Conservation (phyloP, 2,113 vertebrate species). For the Gila orcuttii region DNA sequence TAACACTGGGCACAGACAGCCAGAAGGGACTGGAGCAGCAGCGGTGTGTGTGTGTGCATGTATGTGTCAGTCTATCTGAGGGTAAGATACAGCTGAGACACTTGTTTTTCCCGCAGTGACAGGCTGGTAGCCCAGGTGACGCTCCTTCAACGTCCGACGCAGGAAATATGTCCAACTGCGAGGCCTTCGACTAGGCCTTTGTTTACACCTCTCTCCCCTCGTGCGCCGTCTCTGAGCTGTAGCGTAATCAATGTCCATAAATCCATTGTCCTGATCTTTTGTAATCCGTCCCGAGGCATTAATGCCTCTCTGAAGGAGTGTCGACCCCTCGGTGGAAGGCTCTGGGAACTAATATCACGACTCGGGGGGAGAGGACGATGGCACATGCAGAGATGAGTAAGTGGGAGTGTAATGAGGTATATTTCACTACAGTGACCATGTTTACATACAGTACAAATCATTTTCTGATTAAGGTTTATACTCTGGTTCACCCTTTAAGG, state of each 20-base stretch:
- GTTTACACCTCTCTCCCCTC: slow-evolving; percentile 47
- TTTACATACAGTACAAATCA: neutral
- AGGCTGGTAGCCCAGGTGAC: slow-evolving; percentile 59
- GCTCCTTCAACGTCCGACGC: slow-evolving; percentile 30
- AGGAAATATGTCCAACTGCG: slow-evolving; percentile 54
- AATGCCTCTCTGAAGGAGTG: slow-evolving; percentile 47
- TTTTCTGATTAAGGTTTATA: neutral
- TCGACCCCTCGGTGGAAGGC: slow-evolving; percentile 26
- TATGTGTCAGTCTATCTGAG: slow-evolving; percentile 1
- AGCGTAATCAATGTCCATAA: slow-evolving; percentile 62
- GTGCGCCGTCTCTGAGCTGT: slow-evolving; percentile 6
- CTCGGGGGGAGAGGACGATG: slow-evolving; percentile 10
- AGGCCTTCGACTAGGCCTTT: slow-evolving; percentile 39
- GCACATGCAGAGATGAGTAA: slow-evolving; percentile 14
- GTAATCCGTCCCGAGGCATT: slow-evolving; percentile 56
- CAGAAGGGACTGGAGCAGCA: slow-evolving; percentile 19
- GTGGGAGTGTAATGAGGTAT: slow-evolving; percentile 2
- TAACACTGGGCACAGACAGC: slow-evolving; percentile 31
- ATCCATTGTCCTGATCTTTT: slow-evolving; percentile 57
- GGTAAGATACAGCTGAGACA: slow-evolving; percentile 50
- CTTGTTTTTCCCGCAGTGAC: slow-evolving; percentile 47
- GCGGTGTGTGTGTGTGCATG: neutral
- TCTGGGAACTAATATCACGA: slow-evolving; percentile 44
- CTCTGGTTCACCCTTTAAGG: neutral
- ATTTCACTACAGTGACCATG: neutral